Evolutionary conservation across 1,140 invertebrate species (phyloP).

Genomic region (Coptotermes formosanus): DNA sequence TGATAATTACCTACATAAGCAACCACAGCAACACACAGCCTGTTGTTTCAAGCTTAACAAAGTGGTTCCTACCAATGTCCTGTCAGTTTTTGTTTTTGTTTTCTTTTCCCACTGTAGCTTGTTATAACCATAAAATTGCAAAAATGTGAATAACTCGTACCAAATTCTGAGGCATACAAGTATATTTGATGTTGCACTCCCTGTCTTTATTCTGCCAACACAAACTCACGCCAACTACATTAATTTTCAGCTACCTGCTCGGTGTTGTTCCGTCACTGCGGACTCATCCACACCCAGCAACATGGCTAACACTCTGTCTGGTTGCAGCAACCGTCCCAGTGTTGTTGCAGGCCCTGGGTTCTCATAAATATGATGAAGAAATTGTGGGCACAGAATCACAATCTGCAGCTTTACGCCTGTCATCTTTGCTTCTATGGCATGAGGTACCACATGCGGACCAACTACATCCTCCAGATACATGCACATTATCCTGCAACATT

Average conservation of each 20-base stretch:
- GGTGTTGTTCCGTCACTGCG: slow-evolving; percentile 60
- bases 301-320: slow-evolving; percentile 73
- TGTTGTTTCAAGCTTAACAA: too few relatives aligned
- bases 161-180: too few relatives aligned
- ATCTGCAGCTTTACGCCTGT: slow-evolving; percentile 58
- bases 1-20: too few relatives aligned
- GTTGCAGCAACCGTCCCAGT: slow-evolving; percentile 61
- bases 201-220: slow-evolving; percentile 13
- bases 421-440: slow-evolving; percentile 51
- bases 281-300: slow-evolving; percentile 69
- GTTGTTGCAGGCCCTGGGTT: slow-evolving; percentile 52
- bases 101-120: too few relatives aligned
- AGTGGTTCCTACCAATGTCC: too few relatives aligned
- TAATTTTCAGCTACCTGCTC: slow-evolving; percentile 45
- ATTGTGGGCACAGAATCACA: slow-evolving; percentile 71
- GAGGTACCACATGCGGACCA: slow-evolving; percentile 48
- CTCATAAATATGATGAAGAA: slow-evolving; percentile 62
- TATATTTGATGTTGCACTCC: too few relatives aligned
- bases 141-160: background rate
- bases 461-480: slow-evolving; percentile 68
- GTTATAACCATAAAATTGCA: background rate
- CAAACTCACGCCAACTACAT: background rate
- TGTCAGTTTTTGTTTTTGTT: too few relatives aligned
- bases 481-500: slow-evolving; percentile 63
- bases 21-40: too few relatives aligned